Conservation (phyloP, 2,888 invertebrate genomes). For the Dermolepida albohirtum region DNA sequence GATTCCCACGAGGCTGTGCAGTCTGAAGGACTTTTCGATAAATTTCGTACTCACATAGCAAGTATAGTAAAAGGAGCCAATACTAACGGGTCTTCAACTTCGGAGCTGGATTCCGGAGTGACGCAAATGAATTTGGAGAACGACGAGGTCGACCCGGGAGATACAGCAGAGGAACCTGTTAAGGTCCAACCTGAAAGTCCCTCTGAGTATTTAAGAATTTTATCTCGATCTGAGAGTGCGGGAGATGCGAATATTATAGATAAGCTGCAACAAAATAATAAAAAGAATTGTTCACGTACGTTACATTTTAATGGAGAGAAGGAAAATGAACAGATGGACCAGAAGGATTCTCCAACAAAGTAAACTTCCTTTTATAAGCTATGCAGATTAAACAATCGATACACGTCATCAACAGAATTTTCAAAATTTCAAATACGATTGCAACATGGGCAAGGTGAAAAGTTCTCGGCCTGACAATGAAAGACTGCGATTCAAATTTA, state of each 20-base stretch:
- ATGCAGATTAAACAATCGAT: no score
- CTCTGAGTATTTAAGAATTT: slow-evolving; percentile 69
- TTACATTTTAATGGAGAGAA: slow-evolving; percentile 70
- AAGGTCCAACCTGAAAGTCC: slow-evolving; percentile 66
- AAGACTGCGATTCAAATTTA: no score
- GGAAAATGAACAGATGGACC: slow-evolving; percentile 60
- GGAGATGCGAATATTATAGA: slow-evolving; percentile 83
- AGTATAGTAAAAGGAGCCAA: slow-evolving; percentile 71
- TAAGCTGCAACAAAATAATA: slow-evolving; percentile 70
- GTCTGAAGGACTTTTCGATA: slow-evolving; percentile 67
- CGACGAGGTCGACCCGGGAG: slow-evolving; percentile 42
- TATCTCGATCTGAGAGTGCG: slow-evolving; percentile 79
- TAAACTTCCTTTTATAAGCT: slow-evolving; percentile 55
- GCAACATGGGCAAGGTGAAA: no score
- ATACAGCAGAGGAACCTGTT: slow-evolving; percentile 41
- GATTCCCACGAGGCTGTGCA: slow-evolving; percentile 63
- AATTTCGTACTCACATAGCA: slow-evolving; percentile 70
- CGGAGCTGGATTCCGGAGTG: slow-evolving; percentile 50
- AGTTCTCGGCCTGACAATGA: no score
- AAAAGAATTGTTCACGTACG: slow-evolving; percentile 69
- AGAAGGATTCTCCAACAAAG: slow-evolving; percentile 69
- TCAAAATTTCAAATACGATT: no score
- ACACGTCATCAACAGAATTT: no score
- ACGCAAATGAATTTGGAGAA: slow-evolving; percentile 42
- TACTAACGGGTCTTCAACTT: slow-evolving; percentile 51